Evolutionary conservation across 2,888 invertebrate genomes (phyloP).

Genomic region (Drosophila kuntzei): DNA sequence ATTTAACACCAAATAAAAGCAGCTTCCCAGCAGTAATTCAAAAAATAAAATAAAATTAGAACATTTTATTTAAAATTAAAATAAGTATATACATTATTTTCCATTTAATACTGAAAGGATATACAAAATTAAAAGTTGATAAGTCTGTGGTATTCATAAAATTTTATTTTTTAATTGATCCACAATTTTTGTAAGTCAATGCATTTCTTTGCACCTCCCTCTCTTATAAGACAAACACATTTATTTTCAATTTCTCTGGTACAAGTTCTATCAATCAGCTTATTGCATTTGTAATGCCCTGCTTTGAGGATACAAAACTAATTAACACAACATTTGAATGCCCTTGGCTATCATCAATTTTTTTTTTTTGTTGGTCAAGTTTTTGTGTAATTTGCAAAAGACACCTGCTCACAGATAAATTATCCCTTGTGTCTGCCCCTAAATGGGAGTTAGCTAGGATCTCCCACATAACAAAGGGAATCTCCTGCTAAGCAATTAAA

Average conservation of each 20-base stretch:
- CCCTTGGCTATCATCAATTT: slow-evolving; percentile 63
- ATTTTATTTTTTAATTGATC: too few species aligned
- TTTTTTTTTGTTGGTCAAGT: slow-evolving; percentile 45
- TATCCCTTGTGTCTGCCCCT: slow-evolving; percentile 9
- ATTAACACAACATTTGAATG: slow-evolving; percentile 59
- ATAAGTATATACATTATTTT: too few species aligned
- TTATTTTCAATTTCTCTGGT: background rate
- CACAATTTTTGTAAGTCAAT: too few species aligned
- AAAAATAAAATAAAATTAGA: too few species aligned
- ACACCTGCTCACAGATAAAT: slow-evolving; percentile 61
- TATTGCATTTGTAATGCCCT: background rate
- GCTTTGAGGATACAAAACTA: slow-evolving; percentile 58
- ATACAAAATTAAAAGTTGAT: too few species aligned
- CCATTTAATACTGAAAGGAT: too few species aligned
- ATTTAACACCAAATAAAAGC: too few species aligned
- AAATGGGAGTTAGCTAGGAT: slow-evolving; percentile 1
- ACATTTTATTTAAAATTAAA: too few species aligned
- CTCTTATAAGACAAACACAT: too few species aligned
- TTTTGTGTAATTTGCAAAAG: slow-evolving; percentile 65
- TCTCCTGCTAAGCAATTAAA: slow-evolving; percentile 65
- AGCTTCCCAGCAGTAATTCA: too few species aligned
- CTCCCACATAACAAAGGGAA: slow-evolving; percentile 6
- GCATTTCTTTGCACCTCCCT: too few species aligned
- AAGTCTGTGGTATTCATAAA: too few species aligned
- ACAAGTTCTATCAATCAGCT: slow-evolving; percentile 39